A percentile compares a stretch with the other conserved stretches of the same genome.
These are phyloP conservation scores for Lochmaea crataegi DNA, from an alignment of 2,888 invertebrate species.

Conservation along the genomic window DNA sequence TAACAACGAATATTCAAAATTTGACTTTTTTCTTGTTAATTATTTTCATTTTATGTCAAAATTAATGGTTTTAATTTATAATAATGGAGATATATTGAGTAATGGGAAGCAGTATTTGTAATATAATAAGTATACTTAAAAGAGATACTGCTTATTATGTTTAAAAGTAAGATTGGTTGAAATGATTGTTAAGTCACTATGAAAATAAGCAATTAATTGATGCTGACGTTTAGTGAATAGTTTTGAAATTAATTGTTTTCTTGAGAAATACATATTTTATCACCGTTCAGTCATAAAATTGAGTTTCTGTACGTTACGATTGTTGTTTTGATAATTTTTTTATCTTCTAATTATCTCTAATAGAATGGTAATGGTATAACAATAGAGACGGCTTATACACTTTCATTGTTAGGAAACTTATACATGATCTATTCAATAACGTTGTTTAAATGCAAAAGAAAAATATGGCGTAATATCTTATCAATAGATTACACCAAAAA, in stretches of 20 bases:
- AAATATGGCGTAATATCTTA: no score
- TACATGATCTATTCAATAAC: no score
- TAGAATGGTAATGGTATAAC: not conserved
- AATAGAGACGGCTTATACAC: constrained; percentile 6
- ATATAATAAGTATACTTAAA: not conserved
- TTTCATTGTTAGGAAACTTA: not conserved
- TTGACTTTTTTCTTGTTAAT: no score
- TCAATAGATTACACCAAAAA: no score
- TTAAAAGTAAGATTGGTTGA: not conserved
- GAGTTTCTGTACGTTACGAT: not conserved
- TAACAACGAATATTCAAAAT: no score
- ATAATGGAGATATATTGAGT: no score
- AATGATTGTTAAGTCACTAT: not conserved
- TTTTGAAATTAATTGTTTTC: not conserved
- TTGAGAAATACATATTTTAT: not conserved
- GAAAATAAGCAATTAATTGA: not conserved
- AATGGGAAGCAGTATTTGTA: no score
- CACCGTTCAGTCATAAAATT: not conserved
- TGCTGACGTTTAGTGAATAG: not conserved
- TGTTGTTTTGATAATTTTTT: not conserved
- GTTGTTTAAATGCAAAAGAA: no score
- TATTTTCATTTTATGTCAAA: no score
- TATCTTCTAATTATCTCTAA: not conserved
- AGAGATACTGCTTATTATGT: not conserved
- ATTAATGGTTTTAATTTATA: no score